Percentiles rank a stretch among this genome's conserved stretches.
phyloP scores from a whole-genome alignment of 2,113 vertebrate genomes.

The Hemiscyllium ocellatum region DNA sequence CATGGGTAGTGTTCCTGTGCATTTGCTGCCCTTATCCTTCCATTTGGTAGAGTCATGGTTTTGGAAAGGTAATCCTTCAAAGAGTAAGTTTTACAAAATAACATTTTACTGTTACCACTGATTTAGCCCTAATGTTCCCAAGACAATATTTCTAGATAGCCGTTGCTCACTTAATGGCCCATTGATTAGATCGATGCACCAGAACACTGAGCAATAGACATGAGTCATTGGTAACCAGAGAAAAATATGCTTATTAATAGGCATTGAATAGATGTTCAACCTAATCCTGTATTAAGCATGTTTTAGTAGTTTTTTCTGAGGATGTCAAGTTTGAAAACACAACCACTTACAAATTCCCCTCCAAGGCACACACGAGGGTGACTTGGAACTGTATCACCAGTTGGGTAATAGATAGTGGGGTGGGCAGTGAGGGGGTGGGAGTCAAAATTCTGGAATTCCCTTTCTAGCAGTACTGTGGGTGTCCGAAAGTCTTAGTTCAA shows the following conservation, averaged over 20 bases:
- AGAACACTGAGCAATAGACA: not conserved
- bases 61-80: not conserved
- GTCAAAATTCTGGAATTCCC: no score
- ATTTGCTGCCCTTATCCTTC: no score
- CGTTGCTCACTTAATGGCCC: not conserved
- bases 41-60: no score
- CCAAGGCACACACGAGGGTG: no score
- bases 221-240: not conserved
- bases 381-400: no score
- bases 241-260: not conserved
- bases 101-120: not conserved
- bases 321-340: no score
- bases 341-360: no score
- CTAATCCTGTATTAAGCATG: not conserved
- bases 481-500: no score
- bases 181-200: not conserved
- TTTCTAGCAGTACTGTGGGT: no score
- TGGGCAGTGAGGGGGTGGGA: no score
- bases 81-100: not conserved
- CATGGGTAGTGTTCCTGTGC: no score
- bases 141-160: not conserved
- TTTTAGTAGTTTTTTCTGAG: not conserved
- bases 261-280: not conserved
- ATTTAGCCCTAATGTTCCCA: not conserved
- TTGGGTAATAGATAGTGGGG: no score